Evolutionary conservation across 2,888 invertebrate genomes (phyloP), one percentile per base, ranked within the genome.

Genomic region (Icerya purchasi): DNA sequence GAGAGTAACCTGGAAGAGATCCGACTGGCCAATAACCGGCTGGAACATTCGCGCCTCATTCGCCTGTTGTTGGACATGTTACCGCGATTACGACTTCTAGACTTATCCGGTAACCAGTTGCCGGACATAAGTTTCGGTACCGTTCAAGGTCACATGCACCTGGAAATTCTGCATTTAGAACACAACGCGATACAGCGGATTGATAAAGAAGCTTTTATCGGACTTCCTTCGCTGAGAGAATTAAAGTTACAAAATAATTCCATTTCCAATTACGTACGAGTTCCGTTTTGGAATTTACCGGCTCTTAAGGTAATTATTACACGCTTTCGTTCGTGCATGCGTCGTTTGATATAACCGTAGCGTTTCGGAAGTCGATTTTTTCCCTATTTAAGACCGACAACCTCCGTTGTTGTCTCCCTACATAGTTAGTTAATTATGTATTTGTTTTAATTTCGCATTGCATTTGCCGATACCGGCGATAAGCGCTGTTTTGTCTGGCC

Each of bases 201-300:
- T 60, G 84, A 86, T 66, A 75, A 82, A 50, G 86, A 88, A 68
- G 84, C 88, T 0, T 82, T 91, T 68, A 79, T 82, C 68, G 84
- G 84, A 19, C 84, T 91, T 82, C 86, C 86, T 0, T 84, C 87
- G 0, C 72, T 92, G 50, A 75, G 88, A 65, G 88, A 89, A 68
- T 74, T 92, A 49, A 79, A 87, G 66, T 73, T 92, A 61, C 79
- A 81, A 64, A 89, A 90, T 67, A 92, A 92, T 69, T 87, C 87
- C 1, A 71, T 92, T 24, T 78, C 80, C 1, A 83, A 85, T 68
- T 74, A 81, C 57, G 73, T 82, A 54, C 81, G 83, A 63, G 78
- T 81, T 56, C 87, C 88, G 0, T 82, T 84, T 68, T 89, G 88
- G 87, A 84, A 88, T 73, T 73, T 89, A 53, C 88, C 88, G 0